Conservation (phyloP, 2,888 invertebrate species). For the Malacosoma neustria region DNA sequence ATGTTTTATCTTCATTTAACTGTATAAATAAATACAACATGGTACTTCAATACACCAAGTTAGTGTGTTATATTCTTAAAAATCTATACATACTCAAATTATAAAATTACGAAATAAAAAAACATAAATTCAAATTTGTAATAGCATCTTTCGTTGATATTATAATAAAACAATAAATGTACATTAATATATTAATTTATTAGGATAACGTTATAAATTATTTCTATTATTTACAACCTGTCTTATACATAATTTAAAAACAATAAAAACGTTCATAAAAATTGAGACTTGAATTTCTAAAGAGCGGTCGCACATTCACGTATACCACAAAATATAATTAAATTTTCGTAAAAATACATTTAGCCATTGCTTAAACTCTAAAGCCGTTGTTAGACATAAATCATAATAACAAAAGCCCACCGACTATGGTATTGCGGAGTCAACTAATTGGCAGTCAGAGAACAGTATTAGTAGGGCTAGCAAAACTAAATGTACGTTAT, state of each 20-base stretch:
- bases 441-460: slow-evolving; percentile 37
- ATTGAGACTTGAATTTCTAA: background rate
- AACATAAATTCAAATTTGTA: too few relatives aligned
- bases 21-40: too few relatives aligned
- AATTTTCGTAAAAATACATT: slow-evolving; percentile 21
- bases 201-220: too few relatives aligned
- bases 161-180: too few relatives aligned
- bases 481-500: too few relatives aligned
- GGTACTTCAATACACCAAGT: too few relatives aligned
- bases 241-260: background rate
- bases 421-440: slow-evolving; percentile 29
- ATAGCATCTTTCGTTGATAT: too few relatives aligned
- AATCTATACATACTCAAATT: too few relatives aligned
- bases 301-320: background rate
- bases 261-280: background rate
- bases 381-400: slow-evolving; percentile 43
- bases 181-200: too few relatives aligned
- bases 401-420: slow-evolving; percentile 58
- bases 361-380: slow-evolving; percentile 22
- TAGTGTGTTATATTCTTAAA: too few relatives aligned
- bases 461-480: background rate
- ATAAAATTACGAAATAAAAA: too few relatives aligned
- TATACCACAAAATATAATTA: slow-evolving; percentile 22
- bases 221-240: background rate
- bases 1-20: too few relatives aligned